A percentile compares a stretch with the other conserved stretches of the same genome.
Evolutionary conservation across 92 coral and sea anemone species (phyloP).

Genomic region (Nematostella vectensis): DNA sequence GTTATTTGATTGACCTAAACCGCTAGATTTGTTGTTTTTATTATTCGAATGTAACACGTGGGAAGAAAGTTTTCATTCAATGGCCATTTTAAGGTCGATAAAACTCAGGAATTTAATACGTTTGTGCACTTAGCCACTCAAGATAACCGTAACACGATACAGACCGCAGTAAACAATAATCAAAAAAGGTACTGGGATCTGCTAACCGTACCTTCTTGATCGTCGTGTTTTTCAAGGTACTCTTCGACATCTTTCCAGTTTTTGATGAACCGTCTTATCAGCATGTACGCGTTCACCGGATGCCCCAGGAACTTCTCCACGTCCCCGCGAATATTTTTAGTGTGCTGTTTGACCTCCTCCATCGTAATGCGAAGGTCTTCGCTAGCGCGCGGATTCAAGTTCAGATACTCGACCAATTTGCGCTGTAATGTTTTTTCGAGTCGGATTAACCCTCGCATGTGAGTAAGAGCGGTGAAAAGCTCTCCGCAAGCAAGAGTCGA

Average conservation of each 20-base stretch:
- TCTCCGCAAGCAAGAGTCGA: conserved; percentile 5
- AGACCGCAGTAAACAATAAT: no score
- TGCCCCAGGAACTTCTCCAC: conserved; percentile 71
- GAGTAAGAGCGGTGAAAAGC: conserved; percentile 37
- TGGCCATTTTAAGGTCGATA: no score
- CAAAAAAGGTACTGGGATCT: no score
- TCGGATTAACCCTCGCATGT: conserved; percentile 39
- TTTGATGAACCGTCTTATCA: conserved; percentile 58
- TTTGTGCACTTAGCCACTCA: no score
- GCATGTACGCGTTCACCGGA: conserved; percentile 73
- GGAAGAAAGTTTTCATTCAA: no score
- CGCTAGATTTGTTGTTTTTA: no score
- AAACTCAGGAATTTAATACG: no score
- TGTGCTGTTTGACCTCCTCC: conserved; percentile 21
- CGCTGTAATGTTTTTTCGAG: conserved; percentile 21
- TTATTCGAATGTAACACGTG: no score
- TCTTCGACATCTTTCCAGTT: conserved; percentile 64
- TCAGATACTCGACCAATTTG: conserved; percentile 22
- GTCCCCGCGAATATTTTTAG: conserved; percentile 25
- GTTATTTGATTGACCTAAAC: no score
- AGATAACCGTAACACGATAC: no score
- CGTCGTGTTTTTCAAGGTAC: conserved; percentile 39
- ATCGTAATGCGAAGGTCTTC: conserved; percentile 13
- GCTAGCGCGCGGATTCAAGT: conserved; percentile 7
- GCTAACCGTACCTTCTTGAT: conserved; percentile 38